These are phyloP conservation scores for Ctenosaura bakeri DNA, from an alignment of 2,797 vertebrate species.

Conservation along the genomic window DNA sequence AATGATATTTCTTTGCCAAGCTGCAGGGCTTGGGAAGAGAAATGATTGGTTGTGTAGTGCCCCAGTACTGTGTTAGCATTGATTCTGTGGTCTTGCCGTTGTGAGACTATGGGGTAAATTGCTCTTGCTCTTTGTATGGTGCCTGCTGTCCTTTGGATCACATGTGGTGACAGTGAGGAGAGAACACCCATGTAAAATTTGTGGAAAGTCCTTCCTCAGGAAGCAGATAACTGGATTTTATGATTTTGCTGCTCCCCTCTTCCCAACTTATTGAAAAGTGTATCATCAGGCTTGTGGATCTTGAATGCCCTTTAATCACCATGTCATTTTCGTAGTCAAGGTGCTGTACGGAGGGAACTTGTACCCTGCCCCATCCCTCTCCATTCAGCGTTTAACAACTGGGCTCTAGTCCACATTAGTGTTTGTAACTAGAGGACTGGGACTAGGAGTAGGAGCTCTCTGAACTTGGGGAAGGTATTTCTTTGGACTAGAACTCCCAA, in stretches of 20 bases:
- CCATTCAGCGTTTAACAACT: not conserved
- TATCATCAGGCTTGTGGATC: not conserved
- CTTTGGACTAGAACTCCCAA: no score
- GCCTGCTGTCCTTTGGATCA: not conserved
- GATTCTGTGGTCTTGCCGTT: conserved; percentile 4
- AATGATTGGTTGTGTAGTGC: conserved; percentile 8
- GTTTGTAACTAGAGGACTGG: not conserved
- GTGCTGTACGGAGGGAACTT: not conserved
- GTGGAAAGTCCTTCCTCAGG: not conserved
- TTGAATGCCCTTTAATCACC: not conserved
- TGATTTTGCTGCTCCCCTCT: not conserved
- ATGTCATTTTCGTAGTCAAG: not conserved
- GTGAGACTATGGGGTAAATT: not conserved
- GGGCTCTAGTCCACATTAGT: not conserved
- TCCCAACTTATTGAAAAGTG: not conserved
- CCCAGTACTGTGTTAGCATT: conserved; percentile 11
- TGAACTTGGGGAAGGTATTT: not conserved
- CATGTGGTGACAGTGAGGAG: not conserved
- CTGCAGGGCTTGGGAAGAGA: conserved; percentile 25
- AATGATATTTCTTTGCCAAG: conserved; percentile 32
- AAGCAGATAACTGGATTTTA: not conserved
- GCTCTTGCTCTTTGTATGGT: not conserved
- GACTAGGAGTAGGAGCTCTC: not conserved
- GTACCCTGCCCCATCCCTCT: no score
- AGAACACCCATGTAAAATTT: not conserved